Conservation (phyloP, 2,113 vertebrate genomes). For the Amphiprion percula region DNA sequence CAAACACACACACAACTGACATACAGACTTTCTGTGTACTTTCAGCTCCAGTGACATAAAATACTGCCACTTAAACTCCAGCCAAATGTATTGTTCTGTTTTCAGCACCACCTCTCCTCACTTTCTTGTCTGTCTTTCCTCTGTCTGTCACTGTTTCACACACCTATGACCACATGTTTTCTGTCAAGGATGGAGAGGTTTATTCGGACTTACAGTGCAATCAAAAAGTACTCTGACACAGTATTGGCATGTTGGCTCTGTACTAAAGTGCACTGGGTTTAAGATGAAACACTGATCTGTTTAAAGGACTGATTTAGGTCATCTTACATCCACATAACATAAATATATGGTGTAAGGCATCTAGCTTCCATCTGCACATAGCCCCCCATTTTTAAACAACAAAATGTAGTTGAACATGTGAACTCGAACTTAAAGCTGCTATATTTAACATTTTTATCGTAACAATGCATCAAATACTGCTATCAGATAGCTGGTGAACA, state of each 20-base stretch:
- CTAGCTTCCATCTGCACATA: too few relatives aligned
- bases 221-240: conserved; percentile 9
- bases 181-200: conserved; percentile 10
- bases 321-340: neutral
- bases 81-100: conserved; percentile 42
- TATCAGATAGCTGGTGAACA: neutral
- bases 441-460: too few relatives aligned
- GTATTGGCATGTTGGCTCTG: conserved; percentile 1
- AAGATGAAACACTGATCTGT: conserved; percentile 12
- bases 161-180: neutral
- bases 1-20: neutral
- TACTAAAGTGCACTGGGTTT: neutral
- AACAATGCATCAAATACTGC: too few relatives aligned
- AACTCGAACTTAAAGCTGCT: neutral
- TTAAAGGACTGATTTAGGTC: conserved; percentile 6
- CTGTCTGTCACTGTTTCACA: conserved; percentile 8
- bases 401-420: neutral
- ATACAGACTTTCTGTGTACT: conserved; percentile 27
- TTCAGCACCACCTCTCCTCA: conserved; percentile 11
- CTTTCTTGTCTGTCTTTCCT: neutral
- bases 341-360: neutral
- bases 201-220: conserved; percentile 13
- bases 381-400: neutral
- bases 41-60: conserved; percentile 44
- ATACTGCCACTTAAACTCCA: conserved; percentile 34